Conservation (phyloP, 2,888 invertebrate species). For the Metopia argyrocephala region DNA sequence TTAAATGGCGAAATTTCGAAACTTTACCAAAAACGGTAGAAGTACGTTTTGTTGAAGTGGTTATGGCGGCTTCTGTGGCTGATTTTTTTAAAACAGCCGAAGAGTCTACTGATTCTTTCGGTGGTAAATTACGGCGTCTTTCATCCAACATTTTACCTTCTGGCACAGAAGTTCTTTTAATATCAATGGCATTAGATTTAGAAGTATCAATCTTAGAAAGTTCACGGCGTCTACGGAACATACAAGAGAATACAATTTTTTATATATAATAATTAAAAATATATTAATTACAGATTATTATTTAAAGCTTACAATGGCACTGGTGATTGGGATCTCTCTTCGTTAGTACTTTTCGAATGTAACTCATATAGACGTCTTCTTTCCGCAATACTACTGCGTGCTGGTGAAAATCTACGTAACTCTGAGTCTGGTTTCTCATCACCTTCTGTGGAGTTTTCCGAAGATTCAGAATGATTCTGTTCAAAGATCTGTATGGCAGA, state of each 20-base stretch:
- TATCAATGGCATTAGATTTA: constrained; percentile 70
- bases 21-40: constrained; percentile 93
- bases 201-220: constrained; percentile 77
- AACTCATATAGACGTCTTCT: constrained; percentile 87
- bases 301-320: constrained; percentile 82
- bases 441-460: constrained; percentile 80
- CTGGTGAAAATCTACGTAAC: constrained; percentile 82
- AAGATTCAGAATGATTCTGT: constrained; percentile 77
- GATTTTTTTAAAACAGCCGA: constrained; percentile 76
- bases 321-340: constrained; percentile 86
- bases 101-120: constrained; percentile 70
- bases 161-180: constrained; percentile 76
- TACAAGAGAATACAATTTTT: not conserved
- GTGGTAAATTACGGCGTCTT: constrained; percentile 70
- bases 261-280: not conserved
- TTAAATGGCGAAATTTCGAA: constrained; percentile 95
- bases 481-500: constrained; percentile 74
- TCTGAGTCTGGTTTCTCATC: constrained; percentile 79
- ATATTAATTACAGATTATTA: not conserved
- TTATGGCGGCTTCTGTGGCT: constrained; percentile 77
- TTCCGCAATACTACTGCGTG: constrained; percentile 87
- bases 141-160: constrained; percentile 75
- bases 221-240: constrained; percentile 85
- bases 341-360: constrained; percentile 84
- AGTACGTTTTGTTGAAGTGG: constrained; percentile 87